phyloP scores from a whole-genome alignment of 2,113 vertebrate genomes.

The Halichoerus grypus region DNA sequence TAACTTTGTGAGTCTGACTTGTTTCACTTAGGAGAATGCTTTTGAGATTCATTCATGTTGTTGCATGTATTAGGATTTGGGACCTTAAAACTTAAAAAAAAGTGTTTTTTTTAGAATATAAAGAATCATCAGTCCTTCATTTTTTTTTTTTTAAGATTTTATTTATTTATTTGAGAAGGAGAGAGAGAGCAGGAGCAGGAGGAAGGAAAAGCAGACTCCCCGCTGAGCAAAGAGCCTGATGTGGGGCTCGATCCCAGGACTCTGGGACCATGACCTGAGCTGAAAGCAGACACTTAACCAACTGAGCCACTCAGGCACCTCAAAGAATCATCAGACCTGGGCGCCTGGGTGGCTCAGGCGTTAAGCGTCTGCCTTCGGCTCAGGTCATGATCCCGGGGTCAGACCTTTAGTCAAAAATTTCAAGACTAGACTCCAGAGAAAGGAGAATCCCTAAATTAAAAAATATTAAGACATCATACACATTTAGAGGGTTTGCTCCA shows the following conservation, averaged over 20 bases:
- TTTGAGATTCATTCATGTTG: background rate
- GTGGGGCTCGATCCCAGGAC: no score
- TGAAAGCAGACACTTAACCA: no score
- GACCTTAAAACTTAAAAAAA: background rate
- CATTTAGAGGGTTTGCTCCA: background rate
- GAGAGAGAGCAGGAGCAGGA: no score
- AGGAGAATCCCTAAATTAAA: background rate
- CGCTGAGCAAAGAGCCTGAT: no score
- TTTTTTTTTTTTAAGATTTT: no score
- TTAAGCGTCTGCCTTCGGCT: no score
- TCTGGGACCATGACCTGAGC: no score
- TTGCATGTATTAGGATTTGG: background rate
- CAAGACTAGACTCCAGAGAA: constrained; percentile 20
- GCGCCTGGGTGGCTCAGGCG: no score
- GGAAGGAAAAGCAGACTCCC: no score
- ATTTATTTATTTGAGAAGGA: no score
- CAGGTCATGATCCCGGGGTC: no score
- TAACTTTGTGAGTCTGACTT: background rate
- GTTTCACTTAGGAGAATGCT: background rate
- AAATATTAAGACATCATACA: background rate
- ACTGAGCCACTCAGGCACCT: no score
- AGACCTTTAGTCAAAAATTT: background rate
- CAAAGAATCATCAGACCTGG: background rate
- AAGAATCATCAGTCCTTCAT: background rate
- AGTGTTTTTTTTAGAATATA: background rate